A percentile compares a stretch with the other conserved stretches of the same genome.
Conservation (phyloP, 2,113 vertebrate species). For the Barbus barbus region DNA sequence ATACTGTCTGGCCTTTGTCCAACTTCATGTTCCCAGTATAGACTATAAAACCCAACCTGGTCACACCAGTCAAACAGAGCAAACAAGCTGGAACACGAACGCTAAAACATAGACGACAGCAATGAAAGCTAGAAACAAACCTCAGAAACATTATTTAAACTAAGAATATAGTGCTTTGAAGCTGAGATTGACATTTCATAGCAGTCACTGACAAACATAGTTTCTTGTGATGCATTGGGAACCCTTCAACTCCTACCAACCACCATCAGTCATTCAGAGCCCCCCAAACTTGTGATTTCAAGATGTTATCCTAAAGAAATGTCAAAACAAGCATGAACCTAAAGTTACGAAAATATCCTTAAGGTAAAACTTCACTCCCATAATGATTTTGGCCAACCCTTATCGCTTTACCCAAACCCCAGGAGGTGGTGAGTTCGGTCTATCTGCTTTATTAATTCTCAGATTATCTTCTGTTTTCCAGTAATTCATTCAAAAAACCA, state of each 20-base stretch:
- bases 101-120: neutral
- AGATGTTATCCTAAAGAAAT: constrained; percentile 43
- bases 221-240: constrained; percentile 13
- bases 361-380: constrained; percentile 25
- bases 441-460: constrained; percentile 7
- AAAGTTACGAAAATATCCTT: constrained; percentile 5
- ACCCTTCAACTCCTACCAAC: neutral
- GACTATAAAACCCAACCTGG: constrained; percentile 28
- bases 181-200: neutral
- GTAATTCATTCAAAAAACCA: constrained; percentile 14
- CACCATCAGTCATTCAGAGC: constrained; percentile 33
- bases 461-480: neutral
- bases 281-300: constrained; percentile 36
- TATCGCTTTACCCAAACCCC: constrained; percentile 1
- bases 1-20: constrained; percentile 40
- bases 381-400: constrained; percentile 17
- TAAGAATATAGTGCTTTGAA: neutral
- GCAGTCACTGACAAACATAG: constrained; percentile 5
- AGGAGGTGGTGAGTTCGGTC: neutral
- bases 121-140: constrained; percentile 12
- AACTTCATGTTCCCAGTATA: constrained; percentile 8
- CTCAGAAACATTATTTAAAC: neutral
- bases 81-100: constrained; percentile 25
- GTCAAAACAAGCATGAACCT: constrained; percentile 45
- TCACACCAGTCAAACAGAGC: constrained; percentile 1